Conservation (phyloP, 2,797 vertebrate species). For the Thunnus albacares region DNA sequence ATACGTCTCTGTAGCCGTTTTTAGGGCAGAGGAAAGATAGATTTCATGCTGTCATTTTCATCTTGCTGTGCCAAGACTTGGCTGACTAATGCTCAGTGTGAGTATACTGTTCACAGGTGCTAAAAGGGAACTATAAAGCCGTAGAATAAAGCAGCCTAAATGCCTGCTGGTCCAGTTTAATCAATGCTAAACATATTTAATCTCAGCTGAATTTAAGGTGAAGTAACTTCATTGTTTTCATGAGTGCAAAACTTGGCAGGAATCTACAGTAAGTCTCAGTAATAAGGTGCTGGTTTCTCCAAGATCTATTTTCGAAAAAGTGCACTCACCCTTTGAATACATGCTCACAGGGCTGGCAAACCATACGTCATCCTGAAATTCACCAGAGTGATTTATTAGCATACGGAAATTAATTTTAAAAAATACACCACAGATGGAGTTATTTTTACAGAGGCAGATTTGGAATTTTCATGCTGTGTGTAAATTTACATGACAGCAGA, state of each 20-base stretch:
- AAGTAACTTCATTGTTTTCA: conserved; percentile 59
- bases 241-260: conserved; percentile 61
- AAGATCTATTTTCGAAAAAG: conserved; percentile 20
- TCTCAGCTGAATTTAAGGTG: conserved; percentile 54
- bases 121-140: conserved; percentile 49
- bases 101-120: conserved; percentile 49
- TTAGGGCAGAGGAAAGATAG: conserved; percentile 42
- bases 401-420: conserved; percentile 45
- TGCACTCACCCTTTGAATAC: conserved; percentile 32
- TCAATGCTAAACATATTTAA: conserved; percentile 64
- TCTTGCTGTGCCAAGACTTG: conserved; percentile 57
- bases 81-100: conserved; percentile 46
- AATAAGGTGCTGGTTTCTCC: conserved; percentile 34
- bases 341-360: conserved; percentile 24
- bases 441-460: conserved; percentile 62
- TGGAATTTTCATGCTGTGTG: conserved; percentile 53
- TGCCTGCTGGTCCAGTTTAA: conserved; percentile 57
- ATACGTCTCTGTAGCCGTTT: conserved; percentile 58
- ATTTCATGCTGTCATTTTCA: conserved; percentile 59
- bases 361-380: conserved; percentile 28
- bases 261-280: conserved; percentile 1
- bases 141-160: conserved; percentile 40
- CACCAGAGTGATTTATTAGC: conserved; percentile 54
- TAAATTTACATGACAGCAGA: conserved; percentile 61
- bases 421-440: conserved; percentile 56